Evolutionary conservation across 1,140 invertebrate species (phyloP), one percentile per base, ranked within the genome.

Genomic region (Lycorma delicatula): DNA sequence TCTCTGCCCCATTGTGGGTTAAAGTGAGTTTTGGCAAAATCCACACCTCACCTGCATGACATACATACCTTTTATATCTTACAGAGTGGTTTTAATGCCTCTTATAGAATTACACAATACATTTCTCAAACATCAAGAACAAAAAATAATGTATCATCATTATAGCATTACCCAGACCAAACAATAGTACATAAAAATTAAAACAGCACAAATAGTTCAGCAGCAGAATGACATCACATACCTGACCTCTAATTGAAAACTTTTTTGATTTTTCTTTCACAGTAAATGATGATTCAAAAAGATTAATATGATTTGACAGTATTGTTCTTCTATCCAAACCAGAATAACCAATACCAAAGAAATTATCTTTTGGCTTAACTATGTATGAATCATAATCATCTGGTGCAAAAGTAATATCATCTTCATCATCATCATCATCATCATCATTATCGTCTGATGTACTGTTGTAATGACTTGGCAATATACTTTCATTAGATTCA

Each of bases 281-380:
- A 4, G 31, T 23, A 6, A 29, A 13, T 16, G 44, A 36, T 1
- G 71, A 57, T 0, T 74, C 74, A 62, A 73, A 73, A 38, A 75
- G 65, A 64, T 72, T 71, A 27, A 69, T 56, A 49, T 71, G 65
- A 75, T 74, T 44, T 64, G 77, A 67, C 67, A 79, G 64, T 22
- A 84, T 41, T 68, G 77, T 70, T 70, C 80, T 72, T 61, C 76
- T 77, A 56, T 81, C 79, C n/a, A 97, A 70, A 1, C 91, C 92
- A n/a, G 74, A 75, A 67, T 99, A 98, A 1, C 94, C 95, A 38
- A 99, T 77, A 0, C 91, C 90, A 69, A 91, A 92, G 20, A 75
- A 78, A 73, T 93, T 85, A 53, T 81, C 80, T 74, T 97, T 97
- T 25, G 85, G 81, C 28, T 77, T 77, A 54, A 85, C 79, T 5